Percentiles rank a stretch among this genome's conserved stretches.
Conservation (phyloP, 2,888 invertebrate genomes). For the Theodoxus fluviatilis region DNA sequence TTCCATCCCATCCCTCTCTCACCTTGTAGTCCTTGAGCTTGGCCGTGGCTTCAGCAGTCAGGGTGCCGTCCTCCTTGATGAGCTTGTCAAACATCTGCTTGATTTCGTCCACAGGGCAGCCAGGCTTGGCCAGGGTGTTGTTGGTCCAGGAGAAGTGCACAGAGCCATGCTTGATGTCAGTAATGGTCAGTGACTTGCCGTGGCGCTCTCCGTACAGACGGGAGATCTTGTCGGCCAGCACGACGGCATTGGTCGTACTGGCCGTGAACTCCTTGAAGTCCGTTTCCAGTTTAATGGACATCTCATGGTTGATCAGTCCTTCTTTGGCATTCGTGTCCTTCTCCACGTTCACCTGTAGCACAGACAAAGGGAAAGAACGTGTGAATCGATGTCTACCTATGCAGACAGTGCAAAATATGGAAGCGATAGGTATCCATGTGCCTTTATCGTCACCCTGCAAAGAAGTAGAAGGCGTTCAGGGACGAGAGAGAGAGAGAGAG, state of each 20-base stretch:
- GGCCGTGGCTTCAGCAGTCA: conserved; percentile 48
- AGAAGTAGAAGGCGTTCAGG: no score
- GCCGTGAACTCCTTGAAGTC: conserved; percentile 75
- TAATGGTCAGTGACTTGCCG: conserved; percentile 77
- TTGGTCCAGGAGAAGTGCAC: conserved; percentile 77
- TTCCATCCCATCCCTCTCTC: no score
- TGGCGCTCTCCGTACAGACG: conserved; percentile 79
- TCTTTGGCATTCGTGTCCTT: conserved; percentile 64
- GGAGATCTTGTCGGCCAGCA: conserved; percentile 73
- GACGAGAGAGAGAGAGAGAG: no score
- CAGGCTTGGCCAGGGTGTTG: conserved; percentile 77
- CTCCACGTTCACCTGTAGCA: conserved; percentile 76
- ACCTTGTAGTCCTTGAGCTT: conserved; percentile 48
- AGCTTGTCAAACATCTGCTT: conserved; percentile 71
- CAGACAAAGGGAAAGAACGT: no score
- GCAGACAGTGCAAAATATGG: no score
- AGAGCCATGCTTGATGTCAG: conserved; percentile 74
- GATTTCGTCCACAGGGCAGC: conserved; percentile 81
- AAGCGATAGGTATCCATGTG: no score
- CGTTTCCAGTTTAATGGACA: conserved; percentile 62
- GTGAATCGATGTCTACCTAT: no score
- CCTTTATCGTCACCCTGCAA: no score
- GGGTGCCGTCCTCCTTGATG: conserved; percentile 61
- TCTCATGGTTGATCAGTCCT: conserved; percentile 49
- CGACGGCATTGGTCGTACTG: conserved; percentile 81